phyloP scores from a whole-genome alignment of 2,888 invertebrate genomes.

The Elegia similella region DNA sequence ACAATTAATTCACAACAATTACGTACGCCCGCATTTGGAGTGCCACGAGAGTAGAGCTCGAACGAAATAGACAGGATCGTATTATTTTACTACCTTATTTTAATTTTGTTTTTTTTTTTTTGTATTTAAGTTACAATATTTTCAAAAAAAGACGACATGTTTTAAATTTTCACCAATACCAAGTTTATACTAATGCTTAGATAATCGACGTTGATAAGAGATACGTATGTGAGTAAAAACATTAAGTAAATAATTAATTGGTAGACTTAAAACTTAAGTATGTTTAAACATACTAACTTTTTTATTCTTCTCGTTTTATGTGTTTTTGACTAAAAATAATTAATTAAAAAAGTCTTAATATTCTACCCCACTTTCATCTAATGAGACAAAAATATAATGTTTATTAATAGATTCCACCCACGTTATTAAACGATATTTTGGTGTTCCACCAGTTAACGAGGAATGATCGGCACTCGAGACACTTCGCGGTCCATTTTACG shows the following conservation, averaged over 20 bases:
- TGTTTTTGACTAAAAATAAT: no score
- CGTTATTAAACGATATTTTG: conserved; percentile 4
- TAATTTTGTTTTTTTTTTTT: no score
- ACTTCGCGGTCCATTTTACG: conserved; percentile 13
- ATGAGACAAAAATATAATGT: conserved; percentile 11
- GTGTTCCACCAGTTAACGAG: conserved; percentile 9
- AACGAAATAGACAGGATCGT: conserved; percentile 24
- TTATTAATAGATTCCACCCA: neutral
- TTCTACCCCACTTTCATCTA: conserved; percentile 10
- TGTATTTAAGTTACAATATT: no score
- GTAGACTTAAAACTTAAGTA: no score
- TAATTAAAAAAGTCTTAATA: neutral
- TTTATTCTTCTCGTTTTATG: no score
- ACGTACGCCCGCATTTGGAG: conserved; percentile 77
- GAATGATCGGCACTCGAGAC: conserved; percentile 16
- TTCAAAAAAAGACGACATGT: no score
- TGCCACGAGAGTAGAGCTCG: conserved; percentile 38
- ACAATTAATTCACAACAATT: conserved; percentile 81
- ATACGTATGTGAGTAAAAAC: no score
- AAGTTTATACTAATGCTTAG: no score
- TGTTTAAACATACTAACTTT: no score
- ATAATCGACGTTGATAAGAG: no score
- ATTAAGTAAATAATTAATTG: no score
- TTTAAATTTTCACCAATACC: no score
- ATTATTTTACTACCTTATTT: neutral